A percentile compares a stretch with the other conserved stretches of the same genome.
These are phyloP conservation scores for Chinchilla lanigera DNA, from an alignment of 2,113 vertebrate species.

Conservation along the genomic window DNA sequence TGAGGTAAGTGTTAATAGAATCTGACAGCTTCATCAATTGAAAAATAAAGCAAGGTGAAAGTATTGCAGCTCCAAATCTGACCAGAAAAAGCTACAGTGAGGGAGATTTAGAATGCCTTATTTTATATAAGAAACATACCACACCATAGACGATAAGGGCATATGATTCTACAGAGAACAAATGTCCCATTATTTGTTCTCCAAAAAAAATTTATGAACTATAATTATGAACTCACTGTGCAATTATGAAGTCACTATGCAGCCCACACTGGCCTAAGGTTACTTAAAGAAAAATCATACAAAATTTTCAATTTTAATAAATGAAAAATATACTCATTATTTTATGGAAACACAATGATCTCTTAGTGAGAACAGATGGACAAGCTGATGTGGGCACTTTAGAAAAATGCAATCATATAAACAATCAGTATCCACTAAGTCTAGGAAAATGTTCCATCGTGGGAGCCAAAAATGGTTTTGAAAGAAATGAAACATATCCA, in stretches of 20 bases:
- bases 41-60: neutral
- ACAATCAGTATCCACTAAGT: no score
- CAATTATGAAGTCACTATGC: neutral
- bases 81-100: neutral
- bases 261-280: neutral
- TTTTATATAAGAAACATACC: neutral
- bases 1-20: neutral
- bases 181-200: neutral
- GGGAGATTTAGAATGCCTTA: neutral
- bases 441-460: neutral
- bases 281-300: neutral
- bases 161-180: neutral
- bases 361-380: neutral
- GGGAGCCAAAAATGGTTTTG: neutral
- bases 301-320: neutral
- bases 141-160: neutral
- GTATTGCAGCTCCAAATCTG: neutral
- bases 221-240: neutral
- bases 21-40: neutral
- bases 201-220: neutral
- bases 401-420: neutral
- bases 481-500: constrained; percentile 14
- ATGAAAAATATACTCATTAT: neutral
- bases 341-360: neutral
- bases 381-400: neutral